Base-by-base conservation (phyloP, 1,140 invertebrate species). In the Pantala flavescens region DNA sequence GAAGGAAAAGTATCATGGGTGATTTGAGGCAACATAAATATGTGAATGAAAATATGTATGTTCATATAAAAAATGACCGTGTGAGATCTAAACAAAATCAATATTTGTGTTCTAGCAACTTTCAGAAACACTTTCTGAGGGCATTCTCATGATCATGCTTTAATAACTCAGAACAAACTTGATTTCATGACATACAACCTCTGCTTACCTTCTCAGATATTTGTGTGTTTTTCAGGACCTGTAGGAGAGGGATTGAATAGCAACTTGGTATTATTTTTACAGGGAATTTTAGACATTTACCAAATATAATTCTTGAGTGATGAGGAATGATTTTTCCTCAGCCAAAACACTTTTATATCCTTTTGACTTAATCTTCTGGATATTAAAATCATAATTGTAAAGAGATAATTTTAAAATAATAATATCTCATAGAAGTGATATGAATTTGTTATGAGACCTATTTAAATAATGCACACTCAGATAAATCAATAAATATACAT, bases 211-310 rank as follows among this genome's bases (percentile, higher is more conserved):
- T 63, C 49, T 63, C 49, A 19, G 49, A 63, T 63, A 19, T 7
- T 16, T 63, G 49, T 63, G 49, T 63, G 49, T 63, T 16, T 63
- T 63, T 63, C 49, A 63, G 49, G 49, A 63, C 49, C 49, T 63
- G 49, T 63, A 63, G 49, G n/a, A 63, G 49, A 63, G 49, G 49
- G 49, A 63, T 63, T 63, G 49, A 63, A 63, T 63, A 63, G 49
- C 49, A 63, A 3, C 49, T 63, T 63, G 49, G 49, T 21, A 63
- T 63, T 21, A 63, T 21, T 7, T 63, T 63, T 63, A 21, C 49
- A 63, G 49, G 49, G 49, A 63, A 63, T 3, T 63, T 63, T 14
- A 63, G 49, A 63, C 49, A 63, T 63, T 63, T 36, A 36, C 28
- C 28, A 36, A 36, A 36, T 36, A 36, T 5, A 36, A 5, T 36